Base-by-base conservation (phyloP, 2,113 vertebrate genomes). In the Sturnus vulgaris region DNA sequence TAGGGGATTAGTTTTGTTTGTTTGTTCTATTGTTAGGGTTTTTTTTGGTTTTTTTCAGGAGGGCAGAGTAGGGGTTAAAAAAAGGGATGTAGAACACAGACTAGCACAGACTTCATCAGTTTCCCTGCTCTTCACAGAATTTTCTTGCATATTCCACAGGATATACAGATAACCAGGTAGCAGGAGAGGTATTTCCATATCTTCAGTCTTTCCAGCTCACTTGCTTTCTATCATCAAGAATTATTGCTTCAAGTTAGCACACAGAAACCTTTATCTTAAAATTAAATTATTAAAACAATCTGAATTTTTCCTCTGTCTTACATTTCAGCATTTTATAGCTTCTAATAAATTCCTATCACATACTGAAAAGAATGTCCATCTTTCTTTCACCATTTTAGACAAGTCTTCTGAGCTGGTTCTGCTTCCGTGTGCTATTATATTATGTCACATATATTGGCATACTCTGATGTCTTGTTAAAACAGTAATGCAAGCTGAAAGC, bases 401-500 rank as follows among this genome's bases (percentile, higher is more conserved):
- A 91, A 53, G n/a, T 50, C 64, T 47, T 68, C 46, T n/a, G 35
- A 66, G 64, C 13, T 8, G 1, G 12, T 63, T 91, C 80, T 68
- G 53, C 53, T 83, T 90, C 47, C 2, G 1, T 70, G 61, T 14
- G 35, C 2, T 3, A 53, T 22, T 52, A 33, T 5, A 66, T 47
- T 4, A 73, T 1, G 7, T 33, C 82, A 47, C 23, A 44, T 46
- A 63, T 1, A 55, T 6, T 76, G 81, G 16, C 65, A 66, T 15
- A 52, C 10, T 59, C 7, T 33, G 37, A 44, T 65, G 25, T 52
- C 64, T 64, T 49, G 11, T 71, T 87, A 79, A 81, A 94, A 81
- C 44, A 90, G 17, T 44, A 91, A 92, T 68, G 53, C 56, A 87
- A 82, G 33, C 44, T 93, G 92, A 95, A 89, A 94, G 90, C 77